phyloP scores from a whole-genome alignment of 2,113 vertebrate genomes.

The Rhagologus leucostigma region DNA sequence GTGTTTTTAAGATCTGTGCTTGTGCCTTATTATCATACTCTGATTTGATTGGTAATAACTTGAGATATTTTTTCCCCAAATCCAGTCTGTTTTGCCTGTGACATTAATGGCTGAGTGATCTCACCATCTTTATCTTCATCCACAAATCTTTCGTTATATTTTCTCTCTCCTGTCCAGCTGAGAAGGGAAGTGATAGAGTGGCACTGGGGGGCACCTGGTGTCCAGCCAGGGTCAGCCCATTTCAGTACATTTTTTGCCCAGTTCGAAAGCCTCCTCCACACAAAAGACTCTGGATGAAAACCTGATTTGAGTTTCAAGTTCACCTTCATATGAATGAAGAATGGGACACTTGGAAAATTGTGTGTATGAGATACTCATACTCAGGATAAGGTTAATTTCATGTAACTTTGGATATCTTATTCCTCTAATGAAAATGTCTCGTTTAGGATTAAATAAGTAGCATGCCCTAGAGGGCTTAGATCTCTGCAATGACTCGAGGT shows the following conservation, averaged over 20 bases:
- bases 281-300: neutral
- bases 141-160: neutral
- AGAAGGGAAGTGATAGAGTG: neutral
- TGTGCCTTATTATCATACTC: neutral
- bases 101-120: neutral
- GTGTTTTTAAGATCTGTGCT: neutral
- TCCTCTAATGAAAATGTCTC: neutral
- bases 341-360: neutral
- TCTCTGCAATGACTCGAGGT: neutral
- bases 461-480: neutral
- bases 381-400: neutral
- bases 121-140: neutral
- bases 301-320: neutral
- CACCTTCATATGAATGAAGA: neutral
- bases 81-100: rapidly evolving
- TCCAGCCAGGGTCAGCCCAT: neutral
- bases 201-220: neutral
- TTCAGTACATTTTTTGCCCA: neutral
- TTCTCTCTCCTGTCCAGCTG: neutral
- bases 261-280: neutral
- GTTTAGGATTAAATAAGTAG: neutral
- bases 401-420: neutral
- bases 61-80: neutral
- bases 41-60: neutral
- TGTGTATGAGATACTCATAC: neutral